phyloP scores from a whole-genome alignment of 2,888 invertebrate genomes.

The Lissocephala sabroskyi region DNA sequence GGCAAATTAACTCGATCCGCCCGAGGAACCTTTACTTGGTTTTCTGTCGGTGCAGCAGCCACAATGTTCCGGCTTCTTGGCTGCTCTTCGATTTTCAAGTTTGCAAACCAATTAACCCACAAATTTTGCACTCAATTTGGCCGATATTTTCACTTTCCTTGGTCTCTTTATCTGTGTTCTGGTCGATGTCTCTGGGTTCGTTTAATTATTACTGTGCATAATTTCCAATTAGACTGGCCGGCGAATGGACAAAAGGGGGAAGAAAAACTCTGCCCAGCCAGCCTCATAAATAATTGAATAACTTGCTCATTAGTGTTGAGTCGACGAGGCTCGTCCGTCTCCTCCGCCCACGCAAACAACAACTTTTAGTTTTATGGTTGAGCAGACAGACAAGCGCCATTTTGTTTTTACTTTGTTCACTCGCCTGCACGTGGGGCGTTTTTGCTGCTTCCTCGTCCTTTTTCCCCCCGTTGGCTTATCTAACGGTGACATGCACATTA shows the following conservation, averaged over 20 bases:
- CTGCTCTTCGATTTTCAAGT: conserved; percentile 9
- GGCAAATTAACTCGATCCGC: too few species aligned
- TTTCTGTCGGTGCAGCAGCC: too few species aligned
- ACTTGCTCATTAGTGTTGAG: conserved; percentile 44
- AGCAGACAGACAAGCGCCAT: background rate
- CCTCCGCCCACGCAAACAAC: background rate
- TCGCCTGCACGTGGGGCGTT: background rate
- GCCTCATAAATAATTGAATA: conserved; percentile 53
- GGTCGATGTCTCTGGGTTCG: conserved; percentile 2
- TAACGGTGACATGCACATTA: conserved; percentile 50
- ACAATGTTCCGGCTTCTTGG: too few species aligned
- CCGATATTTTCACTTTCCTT: too few species aligned
- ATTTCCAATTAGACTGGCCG: conserved; percentile 47
- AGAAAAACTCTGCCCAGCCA: conserved; percentile 3
- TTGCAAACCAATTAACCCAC: conserved; percentile 41
- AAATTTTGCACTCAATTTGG: conserved; percentile 55
- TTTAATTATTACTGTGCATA: conserved; percentile 28
- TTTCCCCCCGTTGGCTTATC: conserved; percentile 32
- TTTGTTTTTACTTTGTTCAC: background rate
- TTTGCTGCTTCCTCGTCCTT: background rate
- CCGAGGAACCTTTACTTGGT: too few species aligned
- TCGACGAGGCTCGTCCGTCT: conserved; percentile 5
- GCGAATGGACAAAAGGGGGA: conserved; percentile 5
- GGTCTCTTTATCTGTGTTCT: background rate
- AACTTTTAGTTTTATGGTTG: too few species aligned